Conservation (phyloP, 1,140 invertebrate species). For the Bacillus rossius region DNA sequence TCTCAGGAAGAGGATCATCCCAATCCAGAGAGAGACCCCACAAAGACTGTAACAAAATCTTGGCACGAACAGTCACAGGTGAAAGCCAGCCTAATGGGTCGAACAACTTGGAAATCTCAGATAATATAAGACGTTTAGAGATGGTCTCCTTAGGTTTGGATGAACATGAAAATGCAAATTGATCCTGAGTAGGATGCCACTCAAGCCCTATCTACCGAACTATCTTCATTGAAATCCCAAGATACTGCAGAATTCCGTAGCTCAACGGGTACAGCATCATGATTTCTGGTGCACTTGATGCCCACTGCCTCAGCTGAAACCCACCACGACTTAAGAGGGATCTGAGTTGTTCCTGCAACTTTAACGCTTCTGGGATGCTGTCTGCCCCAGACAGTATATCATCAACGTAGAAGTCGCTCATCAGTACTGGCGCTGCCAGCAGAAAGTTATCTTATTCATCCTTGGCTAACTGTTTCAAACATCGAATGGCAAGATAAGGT, state of each 20-base stretch:
- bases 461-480: constrained; percentile 30
- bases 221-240: not conserved
- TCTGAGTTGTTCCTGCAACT: constrained; percentile 14
- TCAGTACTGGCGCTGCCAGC: constrained; percentile 24
- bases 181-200: constrained; percentile 17
- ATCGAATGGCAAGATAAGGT: constrained; percentile 31
- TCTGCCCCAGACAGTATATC: constrained; percentile 37
- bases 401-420: constrained; percentile 42
- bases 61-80: constrained; percentile 12
- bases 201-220: constrained; percentile 13
- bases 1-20: constrained; percentile 1
- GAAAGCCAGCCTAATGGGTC: constrained; percentile 14
- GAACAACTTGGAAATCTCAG: constrained; percentile 14
- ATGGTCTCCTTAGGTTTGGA: not conserved
- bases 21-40: constrained; percentile 2
- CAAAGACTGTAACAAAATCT: constrained; percentile 16
- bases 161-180: not conserved
- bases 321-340: constrained; percentile 13
- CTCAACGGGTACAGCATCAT: not conserved
- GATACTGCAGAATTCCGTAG: not conserved
- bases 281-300: constrained; percentile 3
- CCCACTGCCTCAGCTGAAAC: constrained; percentile 23
- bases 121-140: constrained; percentile 15
- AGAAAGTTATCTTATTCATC: constrained; percentile 29
- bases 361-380: constrained; percentile 16